phyloP scores from a whole-genome alignment of 2,888 invertebrate genomes.

The Lypha dubia region DNA sequence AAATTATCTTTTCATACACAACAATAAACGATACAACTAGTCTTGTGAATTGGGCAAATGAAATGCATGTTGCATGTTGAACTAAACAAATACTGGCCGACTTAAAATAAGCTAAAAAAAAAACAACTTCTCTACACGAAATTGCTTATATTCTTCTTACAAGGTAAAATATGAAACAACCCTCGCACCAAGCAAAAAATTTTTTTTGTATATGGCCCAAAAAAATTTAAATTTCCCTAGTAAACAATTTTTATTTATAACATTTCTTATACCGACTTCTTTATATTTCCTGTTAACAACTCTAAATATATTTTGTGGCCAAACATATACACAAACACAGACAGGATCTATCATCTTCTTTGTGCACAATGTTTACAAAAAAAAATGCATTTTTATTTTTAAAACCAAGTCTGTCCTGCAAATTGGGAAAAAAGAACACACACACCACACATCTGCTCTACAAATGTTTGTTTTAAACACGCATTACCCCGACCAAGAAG shows the following conservation, averaged over 20 bases:
- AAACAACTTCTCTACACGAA: too few species aligned
- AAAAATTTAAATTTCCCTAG: not conserved
- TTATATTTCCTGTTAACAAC: slow-evolving; percentile 60
- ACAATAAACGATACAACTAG: too few species aligned
- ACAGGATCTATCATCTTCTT: slow-evolving; percentile 52
- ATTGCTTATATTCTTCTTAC: too few species aligned
- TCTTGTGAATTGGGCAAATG: too few species aligned
- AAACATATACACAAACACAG: too few species aligned
- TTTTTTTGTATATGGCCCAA: slow-evolving; percentile 11
- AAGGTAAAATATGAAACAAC: not conserved
- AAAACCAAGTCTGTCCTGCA: slow-evolving; percentile 31
- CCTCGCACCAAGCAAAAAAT: not conserved
- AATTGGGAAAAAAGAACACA: slow-evolving; percentile 11
- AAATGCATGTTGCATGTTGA: too few species aligned
- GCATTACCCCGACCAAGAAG: slow-evolving; percentile 10
- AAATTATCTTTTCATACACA: too few species aligned
- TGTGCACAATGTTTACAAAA: slow-evolving; percentile 6
- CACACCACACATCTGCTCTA: slow-evolving; percentile 68
- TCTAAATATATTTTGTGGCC: slow-evolving; percentile 50
- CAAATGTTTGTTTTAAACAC: slow-evolving; percentile 59
- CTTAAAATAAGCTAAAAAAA: too few species aligned
- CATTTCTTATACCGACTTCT: not conserved
- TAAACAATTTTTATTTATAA: slow-evolving; percentile 4
- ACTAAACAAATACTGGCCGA: too few species aligned
- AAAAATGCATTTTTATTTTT: slow-evolving; percentile 24